Conservation (phyloP, 2,113 vertebrate genomes). For the Callopanchax toddi region DNA sequence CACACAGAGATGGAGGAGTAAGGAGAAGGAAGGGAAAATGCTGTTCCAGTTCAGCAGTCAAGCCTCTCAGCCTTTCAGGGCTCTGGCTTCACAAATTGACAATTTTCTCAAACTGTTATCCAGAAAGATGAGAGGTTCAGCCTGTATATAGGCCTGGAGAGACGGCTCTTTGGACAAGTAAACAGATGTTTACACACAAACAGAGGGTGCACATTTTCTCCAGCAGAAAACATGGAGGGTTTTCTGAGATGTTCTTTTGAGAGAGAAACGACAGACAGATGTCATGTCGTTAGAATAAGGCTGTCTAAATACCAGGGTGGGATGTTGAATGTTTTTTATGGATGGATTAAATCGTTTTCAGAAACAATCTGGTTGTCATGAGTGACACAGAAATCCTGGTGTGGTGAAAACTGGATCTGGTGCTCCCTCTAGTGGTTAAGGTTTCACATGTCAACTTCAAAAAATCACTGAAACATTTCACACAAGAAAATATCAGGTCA, state of each 20-base stretch:
- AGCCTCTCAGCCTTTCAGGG: slow-evolving; percentile 12
- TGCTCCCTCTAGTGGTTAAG: slow-evolving; percentile 55
- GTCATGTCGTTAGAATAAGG: too few species aligned
- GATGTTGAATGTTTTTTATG: too few species aligned
- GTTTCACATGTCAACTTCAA: neutral
- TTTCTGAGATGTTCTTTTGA: too few species aligned
- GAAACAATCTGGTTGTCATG: too few species aligned
- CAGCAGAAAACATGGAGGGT: neutral
- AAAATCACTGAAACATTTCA: too few species aligned
- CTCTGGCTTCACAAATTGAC: slow-evolving; percentile 47
- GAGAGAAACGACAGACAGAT: too few species aligned
- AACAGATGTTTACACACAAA: slow-evolving; percentile 19
- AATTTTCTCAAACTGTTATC: slow-evolving; percentile 54
- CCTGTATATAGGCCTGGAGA: slow-evolving; percentile 22
- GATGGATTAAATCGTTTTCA: too few species aligned
- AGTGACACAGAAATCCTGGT: too few species aligned
- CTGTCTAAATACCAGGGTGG: too few species aligned
- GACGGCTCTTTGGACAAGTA: slow-evolving; percentile 21
- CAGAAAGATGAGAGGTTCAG: slow-evolving; percentile 30
- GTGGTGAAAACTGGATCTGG: slow-evolving; percentile 19
- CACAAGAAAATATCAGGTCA: too few species aligned
- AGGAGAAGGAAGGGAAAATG: neutral
- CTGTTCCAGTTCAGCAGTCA: slow-evolving; percentile 46
- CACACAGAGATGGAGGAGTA: neutral
- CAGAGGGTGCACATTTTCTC: neutral